phyloP scores from a whole-genome alignment of 2,888 invertebrate genomes.

The Erpobdella octoculata region DNA sequence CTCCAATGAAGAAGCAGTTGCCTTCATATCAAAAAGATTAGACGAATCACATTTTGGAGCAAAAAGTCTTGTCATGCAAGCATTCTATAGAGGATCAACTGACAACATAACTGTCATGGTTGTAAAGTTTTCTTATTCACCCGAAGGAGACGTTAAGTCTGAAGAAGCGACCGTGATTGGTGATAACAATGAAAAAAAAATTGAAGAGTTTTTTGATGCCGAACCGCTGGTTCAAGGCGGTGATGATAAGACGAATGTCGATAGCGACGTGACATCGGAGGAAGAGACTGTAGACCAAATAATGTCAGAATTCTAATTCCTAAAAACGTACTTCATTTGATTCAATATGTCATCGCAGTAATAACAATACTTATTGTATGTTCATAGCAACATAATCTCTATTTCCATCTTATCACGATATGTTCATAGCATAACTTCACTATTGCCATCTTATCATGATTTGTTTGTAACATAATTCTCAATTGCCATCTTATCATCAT shows the following conservation, averaged over 20 bases:
- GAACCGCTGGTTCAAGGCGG: background rate
- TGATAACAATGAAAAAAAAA: background rate
- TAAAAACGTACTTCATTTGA: no score
- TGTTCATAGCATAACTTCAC: no score
- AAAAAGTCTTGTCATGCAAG: conserved; percentile 79
- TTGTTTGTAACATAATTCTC: no score
- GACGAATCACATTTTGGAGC: conserved; percentile 81
- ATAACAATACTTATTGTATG: no score
- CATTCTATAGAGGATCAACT: conserved; percentile 80
- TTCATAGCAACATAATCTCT: no score
- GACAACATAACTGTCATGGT: conserved; percentile 92
- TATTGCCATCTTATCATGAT: no score
- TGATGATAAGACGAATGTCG: background rate
- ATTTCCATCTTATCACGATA: no score
- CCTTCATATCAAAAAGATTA: conserved; percentile 74
- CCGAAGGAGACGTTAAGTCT: background rate
- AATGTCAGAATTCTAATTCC: background rate
- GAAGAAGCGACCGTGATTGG: background rate
- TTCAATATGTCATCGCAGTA: no score
- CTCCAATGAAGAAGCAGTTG: conserved; percentile 84
- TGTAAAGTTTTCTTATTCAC: conserved; percentile 44
- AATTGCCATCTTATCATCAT: no score
- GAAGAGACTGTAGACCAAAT: background rate
- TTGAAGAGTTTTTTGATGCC: background rate
- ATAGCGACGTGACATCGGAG: background rate